These are phyloP conservation scores for Drosophila albomicans DNA, from an alignment of 1,140 invertebrate species.

Conservation along the genomic window DNA sequence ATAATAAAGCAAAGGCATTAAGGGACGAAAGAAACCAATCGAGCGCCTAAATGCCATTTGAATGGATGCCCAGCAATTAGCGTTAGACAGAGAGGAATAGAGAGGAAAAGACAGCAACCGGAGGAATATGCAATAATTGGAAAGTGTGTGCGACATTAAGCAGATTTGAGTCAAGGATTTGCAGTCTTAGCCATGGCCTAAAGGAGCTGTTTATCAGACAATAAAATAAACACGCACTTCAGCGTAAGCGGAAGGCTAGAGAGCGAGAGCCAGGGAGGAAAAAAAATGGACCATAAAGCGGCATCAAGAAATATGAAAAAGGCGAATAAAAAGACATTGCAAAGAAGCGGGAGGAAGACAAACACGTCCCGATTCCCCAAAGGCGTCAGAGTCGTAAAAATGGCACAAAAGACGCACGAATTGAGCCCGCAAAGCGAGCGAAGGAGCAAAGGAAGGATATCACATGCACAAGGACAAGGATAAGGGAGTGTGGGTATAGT, in stretches of 20 bases:
- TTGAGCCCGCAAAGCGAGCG: constrained; percentile 48
- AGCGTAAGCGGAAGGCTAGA: neutral
- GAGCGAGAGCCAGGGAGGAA: neutral
- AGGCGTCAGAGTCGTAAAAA: constrained; percentile 78
- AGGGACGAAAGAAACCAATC: neutral
- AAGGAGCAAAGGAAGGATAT: constrained; percentile 9
- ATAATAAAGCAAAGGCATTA: constrained; percentile 1
- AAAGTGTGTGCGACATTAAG: constrained; percentile 18
- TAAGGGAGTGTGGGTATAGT: constrained; percentile 40
- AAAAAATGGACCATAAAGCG: constrained; percentile 62
- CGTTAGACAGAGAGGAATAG: constrained; percentile 13
- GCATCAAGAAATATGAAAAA: constrained; percentile 42
- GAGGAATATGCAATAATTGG: constrained; percentile 19
- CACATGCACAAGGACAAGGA: constrained; percentile 1
- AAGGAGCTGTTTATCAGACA: constrained; percentile 78
- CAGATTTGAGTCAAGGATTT: constrained; percentile 36
- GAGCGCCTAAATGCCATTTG: neutral
- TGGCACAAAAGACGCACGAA: constrained; percentile 72
- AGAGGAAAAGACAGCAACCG: neutral
- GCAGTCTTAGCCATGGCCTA: constrained; percentile 22
- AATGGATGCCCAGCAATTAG: constrained; percentile 3
- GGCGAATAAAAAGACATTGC: constrained; percentile 39
- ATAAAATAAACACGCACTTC: constrained; percentile 82
- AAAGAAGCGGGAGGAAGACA: neutral
- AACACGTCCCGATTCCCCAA: constrained; percentile 34